Evolutionary conservation across 2,888 invertebrate genomes (phyloP), one percentile per base, ranked within the genome.

Genomic region (Melolontha melolontha): DNA sequence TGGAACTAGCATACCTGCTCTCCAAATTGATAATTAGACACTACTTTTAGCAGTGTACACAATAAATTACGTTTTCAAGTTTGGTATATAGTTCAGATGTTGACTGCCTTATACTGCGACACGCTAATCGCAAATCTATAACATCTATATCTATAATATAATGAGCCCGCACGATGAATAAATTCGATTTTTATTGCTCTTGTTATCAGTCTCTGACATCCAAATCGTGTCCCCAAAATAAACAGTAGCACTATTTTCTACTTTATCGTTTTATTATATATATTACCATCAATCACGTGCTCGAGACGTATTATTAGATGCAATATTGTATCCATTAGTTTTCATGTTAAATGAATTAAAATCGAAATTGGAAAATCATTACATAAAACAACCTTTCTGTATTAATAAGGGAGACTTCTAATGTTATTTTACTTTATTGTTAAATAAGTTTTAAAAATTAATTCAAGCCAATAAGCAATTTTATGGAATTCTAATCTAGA

Each of bases 1-100:
- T 62, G 59, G 49, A 62, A 62, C 59, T 62, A 44, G 59, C 47
- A 62, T 62, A 62, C 59, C 59, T 62, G 59, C 59, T 62, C 47
- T 62, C n/a, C 29, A 62, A 49, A 62, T 62, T 47, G 59, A 62
- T 62, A 62, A 62, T 62, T 62, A 47, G 42, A 47, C 47, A 62
- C 59, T 49, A 49, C 59, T 62, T 62, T 62, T 62, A 42, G 59
- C 59, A 62, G 59, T 49, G 27, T 62, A 62, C 59, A 62, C 49
- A 62, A 47, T 34, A 16, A 62, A 47, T 29, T 57, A 62, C 59
- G 49, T 34, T 34, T 47, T 34, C 47, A 47, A 62, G 34, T 34
- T 39, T 34, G 34, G 8, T 47, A 16, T 34, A 62, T 39, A 57
- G 47, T 62, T 47, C 16, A 47, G 59, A 62, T 62, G 49, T 47